phyloP scores from a whole-genome alignment of 2,888 invertebrate genomes.

The Yponomeuta malinellus region DNA sequence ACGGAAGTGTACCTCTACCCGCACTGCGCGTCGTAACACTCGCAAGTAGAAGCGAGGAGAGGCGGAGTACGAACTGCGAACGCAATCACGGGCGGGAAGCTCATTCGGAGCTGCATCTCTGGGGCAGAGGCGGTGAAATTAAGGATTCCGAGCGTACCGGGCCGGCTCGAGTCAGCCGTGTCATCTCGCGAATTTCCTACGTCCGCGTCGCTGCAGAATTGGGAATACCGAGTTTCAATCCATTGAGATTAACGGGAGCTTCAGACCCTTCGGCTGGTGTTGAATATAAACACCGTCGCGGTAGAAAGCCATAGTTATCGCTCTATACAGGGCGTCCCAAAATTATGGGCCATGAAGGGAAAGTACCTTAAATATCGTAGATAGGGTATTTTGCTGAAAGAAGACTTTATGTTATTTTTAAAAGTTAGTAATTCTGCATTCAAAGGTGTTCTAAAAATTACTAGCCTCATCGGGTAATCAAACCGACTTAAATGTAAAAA shows the following conservation, averaged over 20 bases:
- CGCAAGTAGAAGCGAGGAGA: not conserved
- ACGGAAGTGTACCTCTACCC: too few relatives aligned
- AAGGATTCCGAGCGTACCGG: slow-evolving; percentile 57
- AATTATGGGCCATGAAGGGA: too few relatives aligned
- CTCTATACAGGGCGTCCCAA: too few relatives aligned
- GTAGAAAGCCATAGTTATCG: too few relatives aligned
- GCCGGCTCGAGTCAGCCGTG: slow-evolving; percentile 11
- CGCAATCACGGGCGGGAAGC: slow-evolving; percentile 70
- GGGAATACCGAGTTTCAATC: not conserved
- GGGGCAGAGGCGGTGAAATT: slow-evolving; percentile 44
- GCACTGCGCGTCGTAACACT: not conserved
- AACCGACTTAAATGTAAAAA: too few relatives aligned
- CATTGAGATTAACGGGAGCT: not conserved
- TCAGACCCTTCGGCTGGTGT: not conserved
- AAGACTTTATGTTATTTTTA: too few relatives aligned
- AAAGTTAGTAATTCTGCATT: too few relatives aligned
- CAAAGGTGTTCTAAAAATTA: too few relatives aligned
- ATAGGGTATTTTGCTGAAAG: too few relatives aligned
- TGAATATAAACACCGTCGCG: too few relatives aligned
- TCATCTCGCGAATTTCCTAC: slow-evolving; percentile 19
- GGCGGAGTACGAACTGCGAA: slow-evolving; percentile 37
- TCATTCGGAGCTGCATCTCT: slow-evolving; percentile 66
- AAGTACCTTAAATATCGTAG: too few relatives aligned
- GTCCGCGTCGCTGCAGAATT: not conserved
- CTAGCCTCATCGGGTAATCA: too few relatives aligned